These are phyloP conservation scores for Poeciliopsis turneri DNA, from an alignment of 2,797 vertebrate genomes.

Conservation along the genomic window DNA sequence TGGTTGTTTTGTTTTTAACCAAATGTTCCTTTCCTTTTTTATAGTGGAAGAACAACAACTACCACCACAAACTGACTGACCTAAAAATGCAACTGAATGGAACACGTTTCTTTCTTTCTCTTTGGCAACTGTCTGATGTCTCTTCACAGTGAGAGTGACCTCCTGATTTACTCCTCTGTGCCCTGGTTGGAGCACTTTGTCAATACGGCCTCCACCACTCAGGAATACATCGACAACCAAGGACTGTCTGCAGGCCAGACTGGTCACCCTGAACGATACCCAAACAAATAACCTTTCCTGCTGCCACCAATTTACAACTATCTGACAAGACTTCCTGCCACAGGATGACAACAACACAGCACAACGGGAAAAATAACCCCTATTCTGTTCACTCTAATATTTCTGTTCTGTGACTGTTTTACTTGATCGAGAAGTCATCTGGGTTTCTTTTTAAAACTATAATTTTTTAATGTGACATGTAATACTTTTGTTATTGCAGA, in stretches of 20 bases:
- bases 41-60: slow-evolving; percentile 4
- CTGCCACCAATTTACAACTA: slow-evolving; percentile 67
- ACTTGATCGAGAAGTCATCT: slow-evolving; percentile 9
- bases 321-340: slow-evolving; percentile 51
- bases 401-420: slow-evolving; percentile 35
- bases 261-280: slow-evolving; percentile 63
- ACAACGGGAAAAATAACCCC: slow-evolving; percentile 48
- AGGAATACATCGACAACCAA: slow-evolving; percentile 62
- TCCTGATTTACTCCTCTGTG: slow-evolving; percentile 74
- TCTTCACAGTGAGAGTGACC: slow-evolving; percentile 60
- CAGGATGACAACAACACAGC: slow-evolving; percentile 49
- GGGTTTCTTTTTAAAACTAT: slow-evolving; percentile 19
- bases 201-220: slow-evolving; percentile 59
- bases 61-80: slow-evolving; percentile 18
- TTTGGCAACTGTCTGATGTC: slow-evolving; percentile 8
- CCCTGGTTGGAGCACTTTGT: slow-evolving; percentile 65
- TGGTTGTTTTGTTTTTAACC: background rate
- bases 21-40: background rate
- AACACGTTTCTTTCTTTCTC: slow-evolving; percentile 13
- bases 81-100: slow-evolving; percentile 14
- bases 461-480: slow-evolving; percentile 15
- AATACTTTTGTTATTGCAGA: slow-evolving; percentile 34
- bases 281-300: slow-evolving; percentile 69
- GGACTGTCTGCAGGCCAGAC: slow-evolving; percentile 52
- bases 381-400: slow-evolving; percentile 34